Evolutionary conservation across 2,113 vertebrate species (phyloP).

Genomic region (Hassar affinis): DNA sequence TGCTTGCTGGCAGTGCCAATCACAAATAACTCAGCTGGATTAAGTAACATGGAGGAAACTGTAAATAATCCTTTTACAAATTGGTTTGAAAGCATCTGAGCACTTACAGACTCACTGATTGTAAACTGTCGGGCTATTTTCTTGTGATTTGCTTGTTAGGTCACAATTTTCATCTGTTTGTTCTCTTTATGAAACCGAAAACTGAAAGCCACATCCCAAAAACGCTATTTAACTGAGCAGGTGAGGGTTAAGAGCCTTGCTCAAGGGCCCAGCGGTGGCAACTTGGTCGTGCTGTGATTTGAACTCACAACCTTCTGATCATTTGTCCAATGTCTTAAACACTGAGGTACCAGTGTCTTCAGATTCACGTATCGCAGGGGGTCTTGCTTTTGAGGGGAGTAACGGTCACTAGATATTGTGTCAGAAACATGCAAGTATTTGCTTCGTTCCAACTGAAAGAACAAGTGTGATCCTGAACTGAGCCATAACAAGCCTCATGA

Average conservation of each 20-base stretch:
- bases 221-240: too few relatives aligned
- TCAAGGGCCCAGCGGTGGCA: too few relatives aligned
- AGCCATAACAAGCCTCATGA: neutral
- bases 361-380: too few relatives aligned
- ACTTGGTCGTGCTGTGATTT: too few relatives aligned
- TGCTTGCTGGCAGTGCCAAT: neutral
- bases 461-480: neutral
- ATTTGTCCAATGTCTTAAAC: too few relatives aligned
- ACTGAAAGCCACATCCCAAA: neutral
- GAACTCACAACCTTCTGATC: too few relatives aligned
- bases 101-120: neutral
- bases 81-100: neutral
- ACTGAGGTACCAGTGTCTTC: too few relatives aligned
- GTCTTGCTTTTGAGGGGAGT: too few relatives aligned
- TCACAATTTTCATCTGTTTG: too few relatives aligned
- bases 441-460: neutral
- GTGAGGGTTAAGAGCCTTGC: too few relatives aligned
- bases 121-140: neutral
- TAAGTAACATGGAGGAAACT: neutral
- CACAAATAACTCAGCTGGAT: neutral
- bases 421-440: neutral
- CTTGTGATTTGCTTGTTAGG: neutral
- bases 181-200: too few relatives aligned
- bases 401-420: too few relatives aligned
- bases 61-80: neutral